Conservation (phyloP, 35 echinoderm and acorn worm genomes). For the Holothuria glaberrima region DNA sequence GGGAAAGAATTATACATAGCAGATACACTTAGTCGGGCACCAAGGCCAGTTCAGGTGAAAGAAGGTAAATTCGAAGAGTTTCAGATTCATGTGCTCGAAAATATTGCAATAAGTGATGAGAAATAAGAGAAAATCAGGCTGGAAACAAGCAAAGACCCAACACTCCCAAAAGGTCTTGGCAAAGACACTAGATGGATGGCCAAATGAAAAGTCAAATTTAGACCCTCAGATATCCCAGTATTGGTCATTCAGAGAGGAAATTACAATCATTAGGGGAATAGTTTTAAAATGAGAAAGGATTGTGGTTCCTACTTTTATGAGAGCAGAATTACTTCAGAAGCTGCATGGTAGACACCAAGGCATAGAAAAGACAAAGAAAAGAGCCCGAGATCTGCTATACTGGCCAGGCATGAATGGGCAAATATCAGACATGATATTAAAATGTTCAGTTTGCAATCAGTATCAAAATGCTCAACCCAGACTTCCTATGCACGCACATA, state of each 20-base stretch:
- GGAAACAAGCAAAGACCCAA: neutral
- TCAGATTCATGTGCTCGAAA: slow-evolving; percentile 5
- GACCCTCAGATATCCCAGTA: neutral
- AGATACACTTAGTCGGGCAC: slow-evolving; percentile 19
- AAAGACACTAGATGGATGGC: neutral
- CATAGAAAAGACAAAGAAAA: slow-evolving; percentile 5
- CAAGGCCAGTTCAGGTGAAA: neutral
- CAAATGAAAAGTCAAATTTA: slow-evolving; percentile 7
- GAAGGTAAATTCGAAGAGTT: slow-evolving; percentile 5
- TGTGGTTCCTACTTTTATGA: neutral
- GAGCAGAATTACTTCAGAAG: neutral
- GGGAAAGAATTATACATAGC: slow-evolving; percentile 32
- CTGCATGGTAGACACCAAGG: slow-evolving; percentile 1
- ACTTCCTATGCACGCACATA: neutral
- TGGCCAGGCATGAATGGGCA: slow-evolving; percentile 40
- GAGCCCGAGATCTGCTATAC: neutral
- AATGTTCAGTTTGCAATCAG: slow-evolving; percentile 30
- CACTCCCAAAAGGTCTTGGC: neutral
- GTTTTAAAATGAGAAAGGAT: neutral
- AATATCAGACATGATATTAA: slow-evolving; percentile 34
- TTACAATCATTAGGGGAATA: neutral
- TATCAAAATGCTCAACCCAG: neutral
- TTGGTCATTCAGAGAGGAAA: slow-evolving; percentile 15
- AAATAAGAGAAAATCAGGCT: neutral
- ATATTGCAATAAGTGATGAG: neutral